These are phyloP conservation scores for Montipora capitata DNA, from an alignment of 92 coral and sea anemone species.

Conservation along the genomic window DNA sequence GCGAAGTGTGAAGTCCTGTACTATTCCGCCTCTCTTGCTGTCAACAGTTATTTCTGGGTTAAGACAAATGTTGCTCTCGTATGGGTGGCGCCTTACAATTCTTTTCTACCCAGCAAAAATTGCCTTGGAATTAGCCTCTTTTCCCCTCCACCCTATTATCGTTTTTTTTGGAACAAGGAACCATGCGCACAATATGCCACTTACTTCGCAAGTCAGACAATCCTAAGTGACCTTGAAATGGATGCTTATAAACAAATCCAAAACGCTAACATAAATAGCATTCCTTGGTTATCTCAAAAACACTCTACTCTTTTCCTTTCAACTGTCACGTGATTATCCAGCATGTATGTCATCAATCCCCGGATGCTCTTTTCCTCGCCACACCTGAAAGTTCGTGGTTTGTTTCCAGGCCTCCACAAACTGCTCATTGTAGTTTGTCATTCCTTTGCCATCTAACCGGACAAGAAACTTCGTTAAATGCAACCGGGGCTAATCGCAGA, in stretches of 20 bases:
- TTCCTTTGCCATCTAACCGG: slow-evolving; percentile 72
- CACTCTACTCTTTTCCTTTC: not conserved
- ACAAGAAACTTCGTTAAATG: not conserved
- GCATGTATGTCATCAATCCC: slow-evolving; percentile 95
- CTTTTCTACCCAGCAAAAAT: too few relatives aligned
- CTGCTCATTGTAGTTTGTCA: slow-evolving; percentile 81
- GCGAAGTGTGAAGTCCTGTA: too few relatives aligned
- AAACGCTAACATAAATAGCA: too few relatives aligned
- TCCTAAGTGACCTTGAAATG: slow-evolving; percentile 94
- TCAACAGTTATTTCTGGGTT: too few relatives aligned
- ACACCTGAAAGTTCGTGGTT: slow-evolving; percentile 77
- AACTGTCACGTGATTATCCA: slow-evolving; percentile 69
- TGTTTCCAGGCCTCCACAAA: slow-evolving; percentile 88
- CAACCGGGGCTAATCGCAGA: too few relatives aligned
- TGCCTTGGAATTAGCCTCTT: too few relatives aligned
- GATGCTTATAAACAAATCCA: slow-evolving; percentile 72
- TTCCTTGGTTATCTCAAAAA: too few relatives aligned
- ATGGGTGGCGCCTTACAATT: too few relatives aligned
- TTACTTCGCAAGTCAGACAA: slow-evolving; percentile 75
- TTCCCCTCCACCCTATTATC: too few relatives aligned
- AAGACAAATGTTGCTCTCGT: too few relatives aligned
- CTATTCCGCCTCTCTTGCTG: too few relatives aligned
- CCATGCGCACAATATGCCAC: not conserved
- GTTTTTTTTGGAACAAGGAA: too few relatives aligned
- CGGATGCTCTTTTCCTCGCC: slow-evolving; percentile 85